Conservation (phyloP, 2,797 vertebrate genomes). For the Emydoidea blandingii region DNA sequence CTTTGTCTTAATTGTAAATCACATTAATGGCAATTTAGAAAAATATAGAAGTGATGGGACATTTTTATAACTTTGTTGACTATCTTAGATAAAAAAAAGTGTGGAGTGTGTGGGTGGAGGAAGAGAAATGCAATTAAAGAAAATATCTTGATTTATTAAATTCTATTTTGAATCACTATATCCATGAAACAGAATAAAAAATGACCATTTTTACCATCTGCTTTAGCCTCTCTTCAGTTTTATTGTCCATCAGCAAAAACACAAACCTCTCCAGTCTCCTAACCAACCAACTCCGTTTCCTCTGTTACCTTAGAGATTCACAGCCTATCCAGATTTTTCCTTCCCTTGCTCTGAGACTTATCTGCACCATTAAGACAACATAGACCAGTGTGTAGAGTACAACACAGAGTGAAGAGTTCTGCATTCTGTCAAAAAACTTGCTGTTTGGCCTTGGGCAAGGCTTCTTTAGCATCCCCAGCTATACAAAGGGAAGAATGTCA, state of each 20-base stretch:
- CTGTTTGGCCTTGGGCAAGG: neutral
- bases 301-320: neutral
- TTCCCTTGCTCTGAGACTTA: neutral
- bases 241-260: slow-evolving; percentile 40
- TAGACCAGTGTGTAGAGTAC: accelerated
- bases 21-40: slow-evolving; percentile 61
- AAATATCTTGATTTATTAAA: slow-evolving; percentile 25
- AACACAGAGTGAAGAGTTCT: neutral
- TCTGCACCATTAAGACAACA: slow-evolving; percentile 33
- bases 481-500: slow-evolving; percentile 21
- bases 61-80: slow-evolving; percentile 59
- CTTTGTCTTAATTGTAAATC: slow-evolving; percentile 48
- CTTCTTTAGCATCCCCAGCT: slow-evolving; percentile 26
- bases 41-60: slow-evolving; percentile 44
- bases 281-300: slow-evolving; percentile 40
- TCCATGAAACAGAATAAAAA: neutral
- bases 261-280: neutral
- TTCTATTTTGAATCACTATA: slow-evolving; percentile 7
- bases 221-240: slow-evolving; percentile 28
- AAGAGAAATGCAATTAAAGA: slow-evolving; percentile 4
- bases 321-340: neutral
- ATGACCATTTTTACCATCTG: slow-evolving; percentile 6
- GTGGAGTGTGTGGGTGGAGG: neutral
- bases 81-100: slow-evolving; percentile 9
- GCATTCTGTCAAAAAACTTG: neutral